phyloP scores from a whole-genome alignment of 2,113 vertebrate species.

The Ptychochromis oligacanthus region DNA sequence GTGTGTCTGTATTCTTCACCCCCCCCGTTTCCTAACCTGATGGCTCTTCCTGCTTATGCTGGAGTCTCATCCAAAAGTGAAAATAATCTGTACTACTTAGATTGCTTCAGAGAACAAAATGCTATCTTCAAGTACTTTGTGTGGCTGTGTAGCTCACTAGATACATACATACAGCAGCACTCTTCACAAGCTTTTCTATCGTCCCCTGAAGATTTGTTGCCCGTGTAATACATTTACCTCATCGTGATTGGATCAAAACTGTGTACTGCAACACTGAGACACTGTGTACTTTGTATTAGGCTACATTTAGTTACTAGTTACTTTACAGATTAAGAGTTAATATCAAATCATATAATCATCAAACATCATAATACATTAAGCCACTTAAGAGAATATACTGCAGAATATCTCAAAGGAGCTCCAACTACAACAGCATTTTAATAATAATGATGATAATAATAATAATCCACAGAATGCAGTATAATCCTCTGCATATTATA shows the following conservation, averaged over 20 bases:
- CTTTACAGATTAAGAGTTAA: background rate
- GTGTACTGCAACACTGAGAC: too few species aligned
- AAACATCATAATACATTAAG: background rate
- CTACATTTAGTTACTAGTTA: background rate
- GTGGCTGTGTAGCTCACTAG: background rate
- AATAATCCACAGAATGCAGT: background rate
- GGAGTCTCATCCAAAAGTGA: conserved; percentile 27
- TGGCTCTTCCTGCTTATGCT: conserved; percentile 36
- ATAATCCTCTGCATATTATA: background rate
- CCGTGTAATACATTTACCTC: background rate
- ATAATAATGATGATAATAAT: background rate
- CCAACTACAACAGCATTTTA: background rate
- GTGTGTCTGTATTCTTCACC: conserved; percentile 2
- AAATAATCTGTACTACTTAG: background rate
- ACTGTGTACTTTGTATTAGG: background rate
- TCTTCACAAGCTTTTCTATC: background rate
- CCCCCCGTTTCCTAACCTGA: conserved; percentile 19
- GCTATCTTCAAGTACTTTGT: background rate
- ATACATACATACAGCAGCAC: background rate
- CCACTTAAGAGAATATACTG: background rate
- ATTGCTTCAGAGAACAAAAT: background rate
- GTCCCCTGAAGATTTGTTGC: background rate
- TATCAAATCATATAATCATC: background rate
- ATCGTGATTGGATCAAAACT: background rate
- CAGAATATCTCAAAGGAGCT: background rate